These are phyloP conservation scores for Dryobota labecula DNA, from an alignment of 2,888 invertebrate species.

Conservation along the genomic window DNA sequence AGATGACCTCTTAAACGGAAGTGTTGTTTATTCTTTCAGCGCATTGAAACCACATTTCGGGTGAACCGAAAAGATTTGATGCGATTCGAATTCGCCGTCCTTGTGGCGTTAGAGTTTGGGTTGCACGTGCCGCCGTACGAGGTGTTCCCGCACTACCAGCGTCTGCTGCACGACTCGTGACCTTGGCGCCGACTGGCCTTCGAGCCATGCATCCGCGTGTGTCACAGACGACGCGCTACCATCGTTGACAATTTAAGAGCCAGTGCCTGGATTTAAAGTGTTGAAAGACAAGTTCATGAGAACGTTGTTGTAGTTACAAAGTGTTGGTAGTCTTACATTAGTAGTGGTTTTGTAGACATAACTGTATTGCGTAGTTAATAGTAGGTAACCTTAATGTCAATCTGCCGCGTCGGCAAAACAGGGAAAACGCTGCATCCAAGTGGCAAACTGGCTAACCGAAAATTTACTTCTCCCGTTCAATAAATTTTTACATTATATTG, in stretches of 20 bases:
- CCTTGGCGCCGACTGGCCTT: conserved; percentile 82
- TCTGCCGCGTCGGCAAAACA: not conserved
- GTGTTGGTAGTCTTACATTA: conserved; percentile 21
- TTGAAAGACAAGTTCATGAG: conserved; percentile 17
- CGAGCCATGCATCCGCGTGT: conserved; percentile 73
- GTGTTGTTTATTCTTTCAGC: conserved; percentile 87
- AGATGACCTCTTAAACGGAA: not conserved
- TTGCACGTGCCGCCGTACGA: conserved; percentile 97
- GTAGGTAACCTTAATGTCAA: conserved; percentile 4
- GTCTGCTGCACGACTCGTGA: conserved; percentile 98
- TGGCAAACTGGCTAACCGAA: not conserved
- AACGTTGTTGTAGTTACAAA: conserved; percentile 41
- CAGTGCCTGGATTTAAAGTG: conserved; percentile 76
- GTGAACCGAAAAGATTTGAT: conserved; percentile 97
- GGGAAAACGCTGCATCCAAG: not conserved
- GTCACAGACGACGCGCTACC: conserved; percentile 78
- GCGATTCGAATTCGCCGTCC: conserved; percentile 97
- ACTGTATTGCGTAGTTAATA: conserved; percentile 15
- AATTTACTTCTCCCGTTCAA: not conserved
- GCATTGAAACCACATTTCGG: conserved; percentile 97
- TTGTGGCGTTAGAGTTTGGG: conserved; percentile 98
- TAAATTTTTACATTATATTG: not conserved
- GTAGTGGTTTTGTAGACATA: conserved; percentile 28
- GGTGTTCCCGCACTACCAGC: conserved; percentile 98
- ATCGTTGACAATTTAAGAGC: conserved; percentile 81